phyloP scores from a whole-genome alignment of 2,888 invertebrate species.

The Athripsodes cinereus region DNA sequence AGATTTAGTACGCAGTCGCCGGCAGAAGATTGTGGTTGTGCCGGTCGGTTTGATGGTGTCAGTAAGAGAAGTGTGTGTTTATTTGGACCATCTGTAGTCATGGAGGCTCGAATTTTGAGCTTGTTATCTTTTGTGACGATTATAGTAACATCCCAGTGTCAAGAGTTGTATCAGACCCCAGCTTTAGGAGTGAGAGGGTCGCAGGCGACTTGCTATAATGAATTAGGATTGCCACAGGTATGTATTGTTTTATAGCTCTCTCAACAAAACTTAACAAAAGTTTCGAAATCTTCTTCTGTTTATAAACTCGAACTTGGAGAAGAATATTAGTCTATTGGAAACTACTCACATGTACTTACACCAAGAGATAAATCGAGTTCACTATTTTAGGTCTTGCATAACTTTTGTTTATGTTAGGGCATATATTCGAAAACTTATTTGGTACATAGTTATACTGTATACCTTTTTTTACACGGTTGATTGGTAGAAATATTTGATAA shows the following conservation, averaged over 20 bases:
- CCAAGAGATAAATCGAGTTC: too few relatives aligned
- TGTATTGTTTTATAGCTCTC: background rate
- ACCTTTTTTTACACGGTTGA: too few relatives aligned
- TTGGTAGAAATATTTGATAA: too few relatives aligned
- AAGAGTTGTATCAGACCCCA: conserved; percentile 14
- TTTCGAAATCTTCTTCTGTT: background rate
- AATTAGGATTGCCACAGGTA: conserved; percentile 21
- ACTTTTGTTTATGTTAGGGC: too few relatives aligned
- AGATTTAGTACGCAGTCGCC: conserved; percentile 12
- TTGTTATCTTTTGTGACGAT: background rate
- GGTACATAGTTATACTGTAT: too few relatives aligned
- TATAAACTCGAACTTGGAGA: background rate
- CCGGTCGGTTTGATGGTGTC: background rate
- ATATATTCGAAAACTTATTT: too few relatives aligned
- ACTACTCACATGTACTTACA: too few relatives aligned
- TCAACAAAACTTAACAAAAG: background rate
- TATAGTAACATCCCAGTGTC: conserved; percentile 3
- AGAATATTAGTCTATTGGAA: too few relatives aligned
- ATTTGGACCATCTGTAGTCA: background rate
- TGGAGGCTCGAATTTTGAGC: conserved; percentile 10
- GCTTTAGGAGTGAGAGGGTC: conserved; percentile 9
- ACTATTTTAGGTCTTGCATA: too few relatives aligned
- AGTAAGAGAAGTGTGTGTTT: background rate
- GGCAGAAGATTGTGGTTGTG: conserved; percentile 5
- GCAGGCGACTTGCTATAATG: conserved; percentile 18